These are phyloP conservation scores for Mamestra configurata DNA, from an alignment of 1,140 invertebrate genomes.

Conservation along the genomic window DNA sequence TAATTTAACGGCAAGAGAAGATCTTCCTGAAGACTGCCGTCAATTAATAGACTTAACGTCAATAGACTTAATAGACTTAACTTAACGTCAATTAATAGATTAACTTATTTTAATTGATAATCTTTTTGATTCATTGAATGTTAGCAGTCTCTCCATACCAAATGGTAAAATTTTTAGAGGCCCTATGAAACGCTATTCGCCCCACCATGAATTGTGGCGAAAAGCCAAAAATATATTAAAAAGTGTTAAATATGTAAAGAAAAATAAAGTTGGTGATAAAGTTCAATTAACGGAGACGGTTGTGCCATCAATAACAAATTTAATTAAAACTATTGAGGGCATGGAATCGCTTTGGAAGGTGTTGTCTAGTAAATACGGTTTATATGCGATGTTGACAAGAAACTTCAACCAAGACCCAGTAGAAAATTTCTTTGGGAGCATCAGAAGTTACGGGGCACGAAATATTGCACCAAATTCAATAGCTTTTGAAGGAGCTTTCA, in stretches of 20 bases:
- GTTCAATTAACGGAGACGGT: slow-evolving; percentile 36
- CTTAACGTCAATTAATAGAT: too few species aligned
- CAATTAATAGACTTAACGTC: slow-evolving; percentile 42
- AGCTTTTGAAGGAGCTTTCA: slow-evolving; percentile 61
- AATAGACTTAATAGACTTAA: too few species aligned
- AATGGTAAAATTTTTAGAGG: slow-evolving; percentile 60
- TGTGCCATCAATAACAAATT: slow-evolving; percentile 58
- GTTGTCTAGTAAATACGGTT: slow-evolving; percentile 47
- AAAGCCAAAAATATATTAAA: slow-evolving; percentile 53
- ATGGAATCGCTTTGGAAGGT: slow-evolving; percentile 52
- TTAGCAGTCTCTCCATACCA: slow-evolving; percentile 43
- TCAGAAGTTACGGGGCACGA: slow-evolving; percentile 58
- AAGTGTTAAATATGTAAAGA: slow-evolving; percentile 50
- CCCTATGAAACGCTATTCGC: slow-evolving; percentile 51
- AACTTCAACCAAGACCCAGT: too few species aligned
- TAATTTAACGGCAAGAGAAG: slow-evolving; percentile 47
- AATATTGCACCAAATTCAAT: slow-evolving; percentile 53
- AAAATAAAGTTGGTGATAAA: slow-evolving; percentile 43
- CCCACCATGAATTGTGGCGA: slow-evolving; percentile 56
- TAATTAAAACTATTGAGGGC: slow-evolving; percentile 62
- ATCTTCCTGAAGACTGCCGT: slow-evolving; percentile 48
- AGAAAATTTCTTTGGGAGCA: slow-evolving; percentile 60
- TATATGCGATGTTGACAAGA: slow-evolving; percentile 56
- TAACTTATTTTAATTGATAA: too few species aligned
- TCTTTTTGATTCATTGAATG: slow-evolving; percentile 59